phyloP scores from a whole-genome alignment of 37 sponge, comb jelly and placozoan genomes.

The Oscarella lobularis region DNA sequence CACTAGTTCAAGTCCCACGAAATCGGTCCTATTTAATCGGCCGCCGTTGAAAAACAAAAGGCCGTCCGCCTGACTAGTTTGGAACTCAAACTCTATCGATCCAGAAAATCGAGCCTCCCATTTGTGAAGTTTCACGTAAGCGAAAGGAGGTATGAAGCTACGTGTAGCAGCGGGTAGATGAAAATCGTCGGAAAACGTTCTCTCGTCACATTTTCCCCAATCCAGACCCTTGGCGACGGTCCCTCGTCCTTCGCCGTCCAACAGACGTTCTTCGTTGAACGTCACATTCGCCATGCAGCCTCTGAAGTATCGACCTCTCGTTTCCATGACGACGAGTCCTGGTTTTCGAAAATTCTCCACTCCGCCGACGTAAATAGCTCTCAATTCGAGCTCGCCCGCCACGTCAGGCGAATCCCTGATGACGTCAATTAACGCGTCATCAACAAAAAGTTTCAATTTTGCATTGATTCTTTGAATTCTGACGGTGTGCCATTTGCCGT shows the following conservation, averaged over 20 bases:
- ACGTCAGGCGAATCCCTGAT: background rate
- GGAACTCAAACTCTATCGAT: background rate
- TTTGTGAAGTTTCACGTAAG: background rate
- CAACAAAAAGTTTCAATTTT: background rate
- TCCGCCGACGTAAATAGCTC: background rate
- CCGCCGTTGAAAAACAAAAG: background rate
- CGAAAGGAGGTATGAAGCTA: background rate
- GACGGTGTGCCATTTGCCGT: background rate
- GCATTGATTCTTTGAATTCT: background rate
- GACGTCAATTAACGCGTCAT: background rate
- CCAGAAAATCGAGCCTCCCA: background rate
- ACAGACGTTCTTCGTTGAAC: background rate
- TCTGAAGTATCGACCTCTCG: background rate
- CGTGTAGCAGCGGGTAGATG: background rate
- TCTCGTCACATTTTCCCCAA: background rate
- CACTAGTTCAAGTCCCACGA: background rate
- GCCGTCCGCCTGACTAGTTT: background rate
- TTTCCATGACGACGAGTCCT: background rate
- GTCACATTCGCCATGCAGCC: conserved; percentile 1
- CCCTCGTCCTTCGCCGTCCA: background rate
- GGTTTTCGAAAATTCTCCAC: background rate
- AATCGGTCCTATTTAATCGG: background rate
- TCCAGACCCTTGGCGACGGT: background rate
- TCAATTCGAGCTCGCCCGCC: background rate
- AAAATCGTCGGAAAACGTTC: background rate